These are phyloP conservation scores for Aethes cnicana DNA, from an alignment of 2,888 invertebrate genomes.

Conservation along the genomic window DNA sequence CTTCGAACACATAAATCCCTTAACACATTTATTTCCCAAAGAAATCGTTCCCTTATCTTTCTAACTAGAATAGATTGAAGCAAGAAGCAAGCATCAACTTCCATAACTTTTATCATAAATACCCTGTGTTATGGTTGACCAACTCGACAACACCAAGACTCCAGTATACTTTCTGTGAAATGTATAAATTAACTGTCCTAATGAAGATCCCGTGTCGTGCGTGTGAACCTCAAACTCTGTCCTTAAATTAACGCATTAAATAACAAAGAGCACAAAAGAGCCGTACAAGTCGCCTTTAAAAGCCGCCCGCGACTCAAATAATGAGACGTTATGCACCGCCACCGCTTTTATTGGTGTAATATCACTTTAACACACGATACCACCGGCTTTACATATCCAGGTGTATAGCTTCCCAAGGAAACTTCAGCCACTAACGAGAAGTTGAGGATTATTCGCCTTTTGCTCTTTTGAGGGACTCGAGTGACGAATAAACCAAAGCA, in stretches of 20 bases:
- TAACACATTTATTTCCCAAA: too few relatives aligned
- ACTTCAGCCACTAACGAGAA: background rate
- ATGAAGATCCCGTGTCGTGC: slow-evolving; percentile 10
- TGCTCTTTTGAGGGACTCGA: too few relatives aligned
- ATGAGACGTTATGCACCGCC: slow-evolving; percentile 51
- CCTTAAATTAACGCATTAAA: slow-evolving; percentile 44
- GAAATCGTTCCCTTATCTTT: too few relatives aligned
- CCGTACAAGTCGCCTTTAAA: slow-evolving; percentile 43
- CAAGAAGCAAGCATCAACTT: too few relatives aligned
- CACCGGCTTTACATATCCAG: background rate
- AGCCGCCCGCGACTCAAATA: slow-evolving; percentile 43
- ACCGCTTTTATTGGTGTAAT: slow-evolving; percentile 46
- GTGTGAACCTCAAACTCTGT: slow-evolving; percentile 34
- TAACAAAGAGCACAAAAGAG: slow-evolving; percentile 49
- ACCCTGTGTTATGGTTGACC: too few relatives aligned
- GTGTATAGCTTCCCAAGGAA: background rate
- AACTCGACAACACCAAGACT: too few relatives aligned
- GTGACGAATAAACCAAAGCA: too few relatives aligned
- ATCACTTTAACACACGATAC: slow-evolving; percentile 16
- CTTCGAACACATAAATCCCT: too few relatives aligned
- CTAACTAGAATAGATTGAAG: too few relatives aligned
- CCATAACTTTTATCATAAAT: too few relatives aligned
- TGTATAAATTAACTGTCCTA: too few relatives aligned
- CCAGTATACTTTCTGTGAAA: too few relatives aligned
- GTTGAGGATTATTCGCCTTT: background rate